These are phyloP conservation scores for Chionomys nivalis DNA, from an alignment of 2,113 vertebrate species.

Conservation along the genomic window DNA sequence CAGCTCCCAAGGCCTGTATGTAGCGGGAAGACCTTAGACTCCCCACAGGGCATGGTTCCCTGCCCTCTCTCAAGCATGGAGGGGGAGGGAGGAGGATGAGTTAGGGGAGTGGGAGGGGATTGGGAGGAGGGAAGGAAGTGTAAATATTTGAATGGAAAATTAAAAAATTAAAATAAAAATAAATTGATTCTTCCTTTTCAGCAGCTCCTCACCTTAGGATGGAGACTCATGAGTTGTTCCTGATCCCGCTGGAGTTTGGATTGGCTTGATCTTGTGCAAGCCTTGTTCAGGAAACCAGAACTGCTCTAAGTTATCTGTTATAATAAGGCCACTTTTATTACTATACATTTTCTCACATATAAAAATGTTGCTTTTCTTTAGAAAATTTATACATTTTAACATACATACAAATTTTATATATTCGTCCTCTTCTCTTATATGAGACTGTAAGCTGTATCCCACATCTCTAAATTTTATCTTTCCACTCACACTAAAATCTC, in stretches of 20 bases:
- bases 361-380: background rate
- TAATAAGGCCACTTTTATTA: background rate
- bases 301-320: background rate
- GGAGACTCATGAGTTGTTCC: background rate
- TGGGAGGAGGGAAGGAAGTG: too few species aligned
- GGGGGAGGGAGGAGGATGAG: too few species aligned
- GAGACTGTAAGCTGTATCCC: background rate
- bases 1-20: too few species aligned
- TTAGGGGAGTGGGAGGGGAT: too few species aligned
- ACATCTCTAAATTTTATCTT: background rate
- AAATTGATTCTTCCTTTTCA: background rate
- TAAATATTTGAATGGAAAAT: too few species aligned
- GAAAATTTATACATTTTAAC: background rate
- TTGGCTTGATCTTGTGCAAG: background rate
- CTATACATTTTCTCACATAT: background rate
- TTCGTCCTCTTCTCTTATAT: background rate
- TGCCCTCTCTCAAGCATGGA: too few species aligned
- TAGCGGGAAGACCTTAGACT: too few species aligned
- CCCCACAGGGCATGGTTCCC: too few species aligned
- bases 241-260: too few species aligned
- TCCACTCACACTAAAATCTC: background rate
- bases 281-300: background rate
- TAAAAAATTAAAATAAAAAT: too few species aligned
- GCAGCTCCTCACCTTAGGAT: background rate
- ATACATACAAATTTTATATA: background rate